Base-by-base conservation (phyloP, 2,113 vertebrate genomes). In the Microtus richardsoni region DNA sequence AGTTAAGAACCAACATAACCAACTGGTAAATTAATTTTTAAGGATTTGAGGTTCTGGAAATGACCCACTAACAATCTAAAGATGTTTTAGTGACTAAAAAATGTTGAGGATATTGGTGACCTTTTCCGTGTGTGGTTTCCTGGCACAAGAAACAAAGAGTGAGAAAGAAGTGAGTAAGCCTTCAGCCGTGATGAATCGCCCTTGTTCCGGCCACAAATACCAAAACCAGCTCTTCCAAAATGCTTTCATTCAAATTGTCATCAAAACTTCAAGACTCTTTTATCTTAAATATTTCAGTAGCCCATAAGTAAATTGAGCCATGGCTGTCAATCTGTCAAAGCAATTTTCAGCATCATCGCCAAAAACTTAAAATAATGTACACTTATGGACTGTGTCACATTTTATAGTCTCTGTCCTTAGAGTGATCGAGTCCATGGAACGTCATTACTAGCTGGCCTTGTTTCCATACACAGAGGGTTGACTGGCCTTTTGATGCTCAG, bases 251-350 rank as follows among this genome's bases (percentile, higher is more conserved):
- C 36, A 39, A 58, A 78, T 62, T 95, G 47, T 78, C 87, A 95
- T 73, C 24, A 26, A 95, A 14, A 47, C 17, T 52, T 79, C 33
- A 9, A 78, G 70, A n/a, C 49, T 89, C 21, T 83, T 95, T 74
- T 88, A 77, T 54, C 78, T 95, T 83, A 96, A 97, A 97, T 87
- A 80, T 93, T 97, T 97, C 92, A 91, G 36, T 60, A 96, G 22
- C 22, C 47, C 44, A 83, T 94, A 74, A 75, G 36, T 71, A 94
- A 93, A 95, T 24, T 75, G 89, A 83, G 79, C 0, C 16, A 91
- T 87, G 89, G 41, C 66, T 91, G 44, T 84, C n/a, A 95, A 73
- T 66, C 52, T 89, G 54, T 94, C 87, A 94, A 95, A 88, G 44
- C 74, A 88, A 94, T 89, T 93, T 95, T 84, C 47, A 95, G 24